Conservation (phyloP, 2,888 invertebrate genomes). For the Dastarcus helophoroides region DNA sequence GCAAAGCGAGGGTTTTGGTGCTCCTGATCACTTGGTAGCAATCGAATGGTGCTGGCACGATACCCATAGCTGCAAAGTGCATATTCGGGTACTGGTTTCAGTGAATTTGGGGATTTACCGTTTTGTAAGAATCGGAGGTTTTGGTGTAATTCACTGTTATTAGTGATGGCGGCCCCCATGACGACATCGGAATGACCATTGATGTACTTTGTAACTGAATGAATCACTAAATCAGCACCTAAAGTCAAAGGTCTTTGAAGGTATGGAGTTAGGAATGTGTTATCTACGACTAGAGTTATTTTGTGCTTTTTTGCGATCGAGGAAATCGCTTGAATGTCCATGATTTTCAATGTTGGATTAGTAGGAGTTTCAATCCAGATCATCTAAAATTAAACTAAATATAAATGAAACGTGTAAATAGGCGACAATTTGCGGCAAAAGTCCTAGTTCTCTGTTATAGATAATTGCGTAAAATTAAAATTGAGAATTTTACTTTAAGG, state of each 20-base stretch:
- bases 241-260: constrained; percentile 82
- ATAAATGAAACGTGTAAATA: too few relatives aligned
- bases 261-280: constrained; percentile 86
- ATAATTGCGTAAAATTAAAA: too few relatives aligned
- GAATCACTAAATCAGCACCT: constrained; percentile 84
- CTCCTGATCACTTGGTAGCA: constrained; percentile 89
- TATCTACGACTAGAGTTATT: constrained; percentile 75
- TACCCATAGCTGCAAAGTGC: constrained; percentile 59
- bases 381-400: constrained; percentile 39
- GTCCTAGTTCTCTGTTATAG: too few relatives aligned
- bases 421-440: too few relatives aligned
- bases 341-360: constrained; percentile 87
- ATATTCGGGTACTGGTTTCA: neutral
- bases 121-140: constrained; percentile 79
- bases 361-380: constrained; percentile 95
- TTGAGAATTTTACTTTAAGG: too few relatives aligned
- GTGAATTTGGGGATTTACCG: constrained; percentile 40
- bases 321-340: constrained; percentile 66
- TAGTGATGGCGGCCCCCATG: constrained; percentile 83
- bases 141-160: constrained; percentile 56
- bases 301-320: constrained; percentile 49
- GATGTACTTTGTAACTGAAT: constrained; percentile 95
- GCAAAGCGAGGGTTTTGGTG: constrained; percentile 80
- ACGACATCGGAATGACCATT: constrained; percentile 96
- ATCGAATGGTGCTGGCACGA: constrained; percentile 93